phyloP scores from a whole-genome alignment of 2,113 vertebrate genomes.

The Tragelaphus imberbis region DNA sequence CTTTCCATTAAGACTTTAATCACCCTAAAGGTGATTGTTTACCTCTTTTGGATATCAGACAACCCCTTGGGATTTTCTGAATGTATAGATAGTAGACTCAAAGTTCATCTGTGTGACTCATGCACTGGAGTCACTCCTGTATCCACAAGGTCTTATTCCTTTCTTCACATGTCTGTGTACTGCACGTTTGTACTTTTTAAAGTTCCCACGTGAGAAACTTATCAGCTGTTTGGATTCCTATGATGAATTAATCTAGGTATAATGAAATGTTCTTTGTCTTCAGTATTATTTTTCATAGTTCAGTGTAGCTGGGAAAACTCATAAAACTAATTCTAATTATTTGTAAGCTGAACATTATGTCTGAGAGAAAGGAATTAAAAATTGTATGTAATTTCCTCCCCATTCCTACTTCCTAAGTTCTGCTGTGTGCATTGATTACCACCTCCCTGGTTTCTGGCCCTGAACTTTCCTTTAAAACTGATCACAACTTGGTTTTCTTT shows the following conservation, averaged over 20 bases:
- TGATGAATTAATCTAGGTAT: not conserved
- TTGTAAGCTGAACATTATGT: not conserved
- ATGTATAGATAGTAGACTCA: not conserved
- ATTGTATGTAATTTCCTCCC: not conserved
- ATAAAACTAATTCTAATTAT: conserved; percentile 6
- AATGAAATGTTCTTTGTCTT: conserved; percentile 13
- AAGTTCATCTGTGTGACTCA: fast-evolving
- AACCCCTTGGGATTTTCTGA: not conserved
- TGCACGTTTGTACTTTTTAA: not conserved
- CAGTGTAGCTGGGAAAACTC: not conserved
- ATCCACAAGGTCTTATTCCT: not conserved
- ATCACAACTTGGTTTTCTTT: not conserved
- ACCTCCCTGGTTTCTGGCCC: not conserved
- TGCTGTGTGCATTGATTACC: not conserved
- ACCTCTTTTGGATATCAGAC: not conserved
- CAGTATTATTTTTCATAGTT: conserved; percentile 21
- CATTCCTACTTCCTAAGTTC: not conserved
- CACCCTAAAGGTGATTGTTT: too few relatives aligned
- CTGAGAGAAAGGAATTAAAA: not conserved
- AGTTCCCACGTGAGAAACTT: not conserved
- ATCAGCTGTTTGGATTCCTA: not conserved
- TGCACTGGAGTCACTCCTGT: fast-evolving
- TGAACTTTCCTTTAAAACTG: not conserved
- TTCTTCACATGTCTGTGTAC: not conserved
- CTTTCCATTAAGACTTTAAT: not conserved